A percentile compares a stretch with the other conserved stretches of the same genome.
phyloP scores from a whole-genome alignment of 2,888 invertebrate species.

The Mallateleia sp. region DNA sequence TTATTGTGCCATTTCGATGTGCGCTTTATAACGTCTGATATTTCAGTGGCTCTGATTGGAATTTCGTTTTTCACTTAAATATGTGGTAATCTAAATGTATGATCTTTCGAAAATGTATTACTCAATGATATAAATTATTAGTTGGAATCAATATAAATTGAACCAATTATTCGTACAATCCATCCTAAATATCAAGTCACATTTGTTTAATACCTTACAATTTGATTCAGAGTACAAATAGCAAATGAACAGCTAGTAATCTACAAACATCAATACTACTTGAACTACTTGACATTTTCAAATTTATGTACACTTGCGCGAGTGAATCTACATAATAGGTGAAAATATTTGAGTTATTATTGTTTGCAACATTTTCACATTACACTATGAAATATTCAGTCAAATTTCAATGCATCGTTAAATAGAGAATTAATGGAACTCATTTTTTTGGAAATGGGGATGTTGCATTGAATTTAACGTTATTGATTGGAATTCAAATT shows the following conservation, averaged over 20 bases:
- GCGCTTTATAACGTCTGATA: neutral
- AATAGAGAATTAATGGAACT: no score
- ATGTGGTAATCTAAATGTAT: slow-evolving; percentile 2
- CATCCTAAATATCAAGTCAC: neutral
- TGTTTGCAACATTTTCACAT: no score
- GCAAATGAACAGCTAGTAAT: neutral
- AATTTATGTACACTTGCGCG: no score
- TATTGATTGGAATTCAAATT: no score
- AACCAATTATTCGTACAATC: slow-evolving; percentile 3
- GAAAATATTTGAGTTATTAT: no score
- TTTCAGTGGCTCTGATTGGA: neutral
- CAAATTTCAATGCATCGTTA: no score
- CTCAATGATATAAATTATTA: neutral
- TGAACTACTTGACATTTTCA: no score
- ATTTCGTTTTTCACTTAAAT: slow-evolving; percentile 5
- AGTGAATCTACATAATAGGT: no score
- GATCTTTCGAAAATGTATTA: neutral
- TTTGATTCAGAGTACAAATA: neutral
- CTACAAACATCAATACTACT: no score
- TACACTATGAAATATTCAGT: no score
- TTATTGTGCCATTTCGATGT: neutral
- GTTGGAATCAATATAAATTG: slow-evolving; percentile 1
- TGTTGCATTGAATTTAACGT: no score
- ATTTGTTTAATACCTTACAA: neutral
- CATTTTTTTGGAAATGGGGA: no score